Evolutionary conservation across 2,113 vertebrate genomes (phyloP).

Genomic region (Circaetus cinerascens): DNA sequence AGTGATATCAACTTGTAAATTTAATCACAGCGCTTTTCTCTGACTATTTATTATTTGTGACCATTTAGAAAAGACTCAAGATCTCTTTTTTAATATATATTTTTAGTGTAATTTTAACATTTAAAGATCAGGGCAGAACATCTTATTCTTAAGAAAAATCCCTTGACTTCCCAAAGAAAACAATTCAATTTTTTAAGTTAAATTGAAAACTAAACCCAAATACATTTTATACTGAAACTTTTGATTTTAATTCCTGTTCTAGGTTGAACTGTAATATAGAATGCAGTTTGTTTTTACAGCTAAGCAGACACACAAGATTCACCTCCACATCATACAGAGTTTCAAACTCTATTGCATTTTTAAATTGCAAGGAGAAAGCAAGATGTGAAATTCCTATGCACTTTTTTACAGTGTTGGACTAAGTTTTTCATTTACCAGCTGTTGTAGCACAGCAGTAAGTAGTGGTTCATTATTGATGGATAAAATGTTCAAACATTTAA

Average conservation of each 20-base stretch:
- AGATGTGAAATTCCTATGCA: slow-evolving; percentile 22
- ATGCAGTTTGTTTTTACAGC: slow-evolving; percentile 24
- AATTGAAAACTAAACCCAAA: slow-evolving; percentile 26
- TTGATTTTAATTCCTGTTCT: slow-evolving; percentile 38
- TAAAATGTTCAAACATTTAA: slow-evolving; percentile 90
- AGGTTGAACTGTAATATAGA: slow-evolving; percentile 11
- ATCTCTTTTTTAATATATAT: neutral
- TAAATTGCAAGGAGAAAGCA: neutral
- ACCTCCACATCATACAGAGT: neutral
- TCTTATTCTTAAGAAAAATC: slow-evolving; percentile 34
- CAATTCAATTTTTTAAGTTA: slow-evolving; percentile 24
- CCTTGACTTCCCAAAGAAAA: slow-evolving; percentile 41
- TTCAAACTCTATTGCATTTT: slow-evolving; percentile 20
- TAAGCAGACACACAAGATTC: neutral
- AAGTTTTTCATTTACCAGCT: slow-evolving; percentile 74
- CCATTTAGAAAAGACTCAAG: slow-evolving; percentile 54
- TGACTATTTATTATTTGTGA: slow-evolving; percentile 42
- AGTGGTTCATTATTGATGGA: slow-evolving; percentile 82
- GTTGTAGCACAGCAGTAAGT: slow-evolving; percentile 70
- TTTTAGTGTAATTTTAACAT: slow-evolving; percentile 69
- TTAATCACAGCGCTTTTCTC: slow-evolving; percentile 24
- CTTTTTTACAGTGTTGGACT: slow-evolving; percentile 12
- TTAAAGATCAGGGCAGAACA: slow-evolving; percentile 48
- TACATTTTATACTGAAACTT: neutral
- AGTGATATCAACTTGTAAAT: slow-evolving; percentile 49